Percentiles rank a stretch among this genome's conserved stretches.
These are phyloP conservation scores for Pentalonia nigronervosa DNA, from an alignment of 1,140 invertebrate genomes.

Conservation along the genomic window DNA sequence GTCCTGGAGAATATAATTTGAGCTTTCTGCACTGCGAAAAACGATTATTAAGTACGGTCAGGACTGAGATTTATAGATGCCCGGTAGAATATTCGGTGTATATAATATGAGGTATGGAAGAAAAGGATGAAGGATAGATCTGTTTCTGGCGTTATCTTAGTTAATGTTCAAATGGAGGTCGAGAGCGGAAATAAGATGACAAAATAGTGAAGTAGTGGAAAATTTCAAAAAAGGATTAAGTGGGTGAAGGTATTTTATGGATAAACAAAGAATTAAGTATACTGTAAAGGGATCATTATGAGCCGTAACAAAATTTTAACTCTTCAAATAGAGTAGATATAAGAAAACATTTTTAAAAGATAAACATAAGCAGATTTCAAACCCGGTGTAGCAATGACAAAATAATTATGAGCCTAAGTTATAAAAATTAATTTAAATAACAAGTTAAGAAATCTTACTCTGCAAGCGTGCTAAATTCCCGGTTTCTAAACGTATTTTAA, in stretches of 20 bases:
- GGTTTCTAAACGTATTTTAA: no score
- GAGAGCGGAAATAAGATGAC: background rate
- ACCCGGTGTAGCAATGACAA: background rate
- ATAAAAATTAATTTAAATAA: background rate
- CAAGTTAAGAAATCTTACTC: no score
- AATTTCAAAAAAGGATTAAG: background rate
- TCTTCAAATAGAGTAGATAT: background rate
- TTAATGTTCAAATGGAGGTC: background rate
- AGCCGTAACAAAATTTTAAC: background rate
- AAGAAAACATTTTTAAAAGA: background rate
- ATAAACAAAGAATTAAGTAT: background rate
- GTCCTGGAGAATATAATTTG: background rate
- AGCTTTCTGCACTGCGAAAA: background rate
- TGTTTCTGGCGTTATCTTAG: background rate
- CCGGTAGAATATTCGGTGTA: background rate
- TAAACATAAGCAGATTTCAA: background rate
- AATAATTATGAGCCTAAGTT: background rate
- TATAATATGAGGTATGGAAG: background rate
- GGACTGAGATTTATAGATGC: conserved; percentile 5
- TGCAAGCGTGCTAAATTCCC: no score
- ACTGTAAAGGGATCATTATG: background rate
- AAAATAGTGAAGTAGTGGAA: background rate
- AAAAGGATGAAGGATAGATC: conserved; percentile 19
- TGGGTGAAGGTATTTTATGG: background rate
- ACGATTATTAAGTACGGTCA: conserved; percentile 9